These are phyloP conservation scores for Neolamprologus falcicula DNA, from an alignment of 2,113 vertebrate genomes.

Conservation along the genomic window DNA sequence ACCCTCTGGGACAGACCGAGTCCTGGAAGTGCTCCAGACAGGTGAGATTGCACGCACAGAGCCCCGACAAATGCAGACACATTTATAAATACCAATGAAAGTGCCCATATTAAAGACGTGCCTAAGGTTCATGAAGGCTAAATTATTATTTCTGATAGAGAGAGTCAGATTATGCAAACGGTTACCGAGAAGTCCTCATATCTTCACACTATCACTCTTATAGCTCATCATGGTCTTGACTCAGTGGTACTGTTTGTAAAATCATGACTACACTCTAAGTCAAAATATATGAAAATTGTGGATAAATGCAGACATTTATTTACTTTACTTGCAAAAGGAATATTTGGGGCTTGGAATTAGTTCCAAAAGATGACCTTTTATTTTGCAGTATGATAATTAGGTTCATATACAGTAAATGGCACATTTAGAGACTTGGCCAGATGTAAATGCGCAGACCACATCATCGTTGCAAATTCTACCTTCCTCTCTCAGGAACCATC, in stretches of 20 bases:
- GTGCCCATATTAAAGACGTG: not conserved
- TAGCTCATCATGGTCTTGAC: not conserved
- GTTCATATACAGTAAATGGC: not conserved
- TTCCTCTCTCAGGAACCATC: slow-evolving; percentile 55
- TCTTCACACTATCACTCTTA: not conserved
- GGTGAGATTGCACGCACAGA: not conserved
- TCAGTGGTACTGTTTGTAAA: not conserved
- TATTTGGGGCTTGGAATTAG: not conserved
- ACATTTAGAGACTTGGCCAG: not conserved
- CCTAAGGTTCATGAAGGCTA: not conserved
- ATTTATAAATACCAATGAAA: not conserved
- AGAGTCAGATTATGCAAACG: not conserved
- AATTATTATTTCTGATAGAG: not conserved
- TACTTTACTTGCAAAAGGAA: not conserved
- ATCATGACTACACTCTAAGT: not conserved
- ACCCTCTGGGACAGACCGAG: slow-evolving; percentile 52
- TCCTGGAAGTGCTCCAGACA: slow-evolving; percentile 37
- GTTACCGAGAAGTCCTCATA: not conserved
- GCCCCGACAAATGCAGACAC: not conserved
- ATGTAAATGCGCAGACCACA: not conserved
- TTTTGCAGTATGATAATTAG: not conserved
- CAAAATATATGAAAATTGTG: not conserved
- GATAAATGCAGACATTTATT: not conserved
- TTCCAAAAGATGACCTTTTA: not conserved
- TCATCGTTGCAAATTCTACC: slow-evolving; percentile 42